Evolutionary conservation across 1,140 invertebrate species (phyloP), one percentile per base, ranked within the genome.

Genomic region (Microplitis mediator): DNA sequence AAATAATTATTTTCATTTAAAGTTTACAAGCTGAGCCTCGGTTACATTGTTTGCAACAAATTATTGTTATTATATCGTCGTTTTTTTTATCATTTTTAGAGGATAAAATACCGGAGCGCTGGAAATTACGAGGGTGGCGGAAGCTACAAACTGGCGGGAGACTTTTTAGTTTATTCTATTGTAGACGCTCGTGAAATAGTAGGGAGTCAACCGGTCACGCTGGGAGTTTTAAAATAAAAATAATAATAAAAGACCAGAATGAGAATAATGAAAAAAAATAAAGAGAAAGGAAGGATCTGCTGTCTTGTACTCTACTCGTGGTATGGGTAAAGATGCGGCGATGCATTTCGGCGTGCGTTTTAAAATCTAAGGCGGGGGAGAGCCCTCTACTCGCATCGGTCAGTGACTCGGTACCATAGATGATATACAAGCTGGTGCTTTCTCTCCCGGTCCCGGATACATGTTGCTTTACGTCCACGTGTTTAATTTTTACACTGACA

Each of bases 311-410:
- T 45, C 39, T 9, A 11, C 39, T 45, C 39, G 39, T 45, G 39
- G 39, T 45, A 45, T 16, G 45, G 23, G 8, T 5, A 45, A 14
- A 56, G 14, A 35, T 35, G 50, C 65, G 51, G 67, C 62, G 61
- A 63, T 63, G 61, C 65, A 68, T 71, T 71, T 63, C 39, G 60
- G 67, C 67, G 39, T 58, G 60, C 58, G 69, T 52, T 45, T 45
- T 23, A 52, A 45, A 45, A 45, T 45, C 39, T 45, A 9, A 45
- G 39, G 39, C 39, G 39, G 39, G 39, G 39, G 39, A 45, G 39
- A 45, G 39, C 39, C 39, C 39, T 45, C 39, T 45, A 45, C 39
- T 45, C 39, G 35, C 51, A 8, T 68, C 69, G 69, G 69, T 71
- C 69, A 71, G 36, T 71, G 69, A 71, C 69, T 71, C 32, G 39